phyloP scores from a whole-genome alignment of 2,797 vertebrate genomes.

The Epinephelus awoara region DNA sequence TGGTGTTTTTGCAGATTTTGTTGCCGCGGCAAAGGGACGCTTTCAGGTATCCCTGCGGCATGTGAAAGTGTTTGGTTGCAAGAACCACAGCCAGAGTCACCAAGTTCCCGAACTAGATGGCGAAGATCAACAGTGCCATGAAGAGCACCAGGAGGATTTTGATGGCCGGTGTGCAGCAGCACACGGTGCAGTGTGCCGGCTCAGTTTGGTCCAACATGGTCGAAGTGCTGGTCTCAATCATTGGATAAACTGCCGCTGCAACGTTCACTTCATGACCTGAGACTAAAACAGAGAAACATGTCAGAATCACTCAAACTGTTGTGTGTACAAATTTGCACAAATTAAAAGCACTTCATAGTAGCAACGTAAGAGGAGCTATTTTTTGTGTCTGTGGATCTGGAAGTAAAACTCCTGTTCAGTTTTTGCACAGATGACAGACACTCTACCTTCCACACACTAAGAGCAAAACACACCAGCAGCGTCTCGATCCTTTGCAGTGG shows the following conservation, averaged over 20 bases:
- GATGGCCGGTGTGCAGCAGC: slow-evolving; percentile 82
- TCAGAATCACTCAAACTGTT: neutral
- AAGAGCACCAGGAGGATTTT: slow-evolving; percentile 84
- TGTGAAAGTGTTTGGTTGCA: slow-evolving; percentile 85
- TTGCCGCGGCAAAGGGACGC: slow-evolving; percentile 84
- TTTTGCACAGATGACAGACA: too few species aligned
- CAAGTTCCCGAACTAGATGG: slow-evolving; percentile 85
- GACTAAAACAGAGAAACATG: neutral
- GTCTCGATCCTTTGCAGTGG: too few species aligned
- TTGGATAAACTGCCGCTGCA: neutral
- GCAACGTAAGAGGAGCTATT: too few species aligned
- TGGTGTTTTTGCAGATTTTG: too few species aligned
- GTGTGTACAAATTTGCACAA: too few species aligned
- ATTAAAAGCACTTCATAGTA: too few species aligned
- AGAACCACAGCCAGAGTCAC: slow-evolving; percentile 85
- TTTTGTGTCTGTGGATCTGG: too few species aligned
- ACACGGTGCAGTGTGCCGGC: slow-evolving; percentile 77
- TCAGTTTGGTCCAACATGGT: slow-evolving; percentile 64
- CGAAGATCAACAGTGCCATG: slow-evolving; percentile 83
- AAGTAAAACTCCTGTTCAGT: too few species aligned
- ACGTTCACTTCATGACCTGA: slow-evolving; percentile 53
- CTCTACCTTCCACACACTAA: too few species aligned
- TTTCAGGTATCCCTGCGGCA: slow-evolving; percentile 88
- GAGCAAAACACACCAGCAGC: too few species aligned
- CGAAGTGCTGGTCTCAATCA: slow-evolving; percentile 51